Evolutionary conservation across 2,888 invertebrate species (phyloP), one percentile per base, ranked within the genome.

Genomic region (Tineola bisselliella): DNA sequence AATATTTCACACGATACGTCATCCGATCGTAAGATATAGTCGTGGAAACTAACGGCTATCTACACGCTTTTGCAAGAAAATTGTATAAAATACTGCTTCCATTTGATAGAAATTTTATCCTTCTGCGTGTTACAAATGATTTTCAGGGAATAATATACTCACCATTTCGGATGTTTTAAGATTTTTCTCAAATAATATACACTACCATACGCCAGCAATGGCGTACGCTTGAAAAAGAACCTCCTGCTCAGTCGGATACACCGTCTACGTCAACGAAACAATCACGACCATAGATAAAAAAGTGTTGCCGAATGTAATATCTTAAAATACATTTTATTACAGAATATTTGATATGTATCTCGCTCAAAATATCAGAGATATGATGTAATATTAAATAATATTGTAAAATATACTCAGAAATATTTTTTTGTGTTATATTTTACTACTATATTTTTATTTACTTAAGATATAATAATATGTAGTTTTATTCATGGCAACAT

Each of bases 121-220:
- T 61, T 70, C 68, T 69, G 66, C 76, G 79, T 74, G 73, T 75
- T 79, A 64, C 62, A 67, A 64, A 67, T 69, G 77, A 74, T 75
- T 72, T 72, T 72, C 68, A 70, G 65, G 61, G 67, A 70, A 64
- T 77, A 76, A 67, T 65, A 70, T 86, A 89, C 92, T 88, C 88
- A 92, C 93, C 93, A 93, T 93, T 77, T 90, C 92, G 91, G 93
- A 93, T 93, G 94, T 91, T 92, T 90, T 88, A 82, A 82, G 94
- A 94, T 94, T 91, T 88, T 81, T 86, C 88, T 84, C 87, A 88
- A 89, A 89, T 88, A 89, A 87, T 87, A 87, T 74, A 89, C 89
- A 91, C 90, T 88, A 91, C 91, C 90, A 91, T 92, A 92, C 93
- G 93, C 93, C 93, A 92, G 89, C 90, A 90, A 93, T 92, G 94